These are phyloP conservation scores for Danio kyathit DNA, from an alignment of 2,797 vertebrate species.

Conservation along the genomic window DNA sequence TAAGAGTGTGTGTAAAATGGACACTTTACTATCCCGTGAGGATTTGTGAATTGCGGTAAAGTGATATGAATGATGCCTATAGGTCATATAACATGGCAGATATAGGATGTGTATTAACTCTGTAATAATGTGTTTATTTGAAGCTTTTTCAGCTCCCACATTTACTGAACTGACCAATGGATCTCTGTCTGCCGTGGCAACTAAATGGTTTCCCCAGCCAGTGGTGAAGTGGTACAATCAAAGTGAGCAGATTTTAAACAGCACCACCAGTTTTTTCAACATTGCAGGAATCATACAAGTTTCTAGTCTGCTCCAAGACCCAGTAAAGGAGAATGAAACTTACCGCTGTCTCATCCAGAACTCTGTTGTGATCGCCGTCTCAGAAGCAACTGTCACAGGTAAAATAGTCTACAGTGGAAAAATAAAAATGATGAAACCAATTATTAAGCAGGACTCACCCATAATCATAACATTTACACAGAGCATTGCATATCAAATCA, in stretches of 20 bases:
- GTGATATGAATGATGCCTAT: too few species aligned
- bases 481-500: not conserved
- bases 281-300: conserved; percentile 73
- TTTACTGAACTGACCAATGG: conserved; percentile 52
- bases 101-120: not conserved
- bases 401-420: conserved; percentile 1
- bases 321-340: conserved; percentile 59
- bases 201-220: conserved; percentile 81
- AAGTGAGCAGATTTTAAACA: conserved; percentile 39
- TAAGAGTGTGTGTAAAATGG: too few species aligned
- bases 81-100: too few species aligned
- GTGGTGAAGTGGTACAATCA: conserved; percentile 73
- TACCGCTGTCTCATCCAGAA: conserved; percentile 84
- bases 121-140: conserved; percentile 21
- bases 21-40: too few species aligned
- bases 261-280: conserved; percentile 60
- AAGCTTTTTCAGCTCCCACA: conserved; percentile 81
- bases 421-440: not conserved
- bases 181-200: conserved; percentile 73
- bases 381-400: conserved; percentile 82
- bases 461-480: conserved; percentile 53
- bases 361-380: conserved; percentile 75
- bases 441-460: not conserved
- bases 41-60: too few species aligned
- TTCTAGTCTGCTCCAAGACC: conserved; percentile 69